Conservation (phyloP, 2,113 vertebrate genomes). For the Limnothrissa miodon region DNA sequence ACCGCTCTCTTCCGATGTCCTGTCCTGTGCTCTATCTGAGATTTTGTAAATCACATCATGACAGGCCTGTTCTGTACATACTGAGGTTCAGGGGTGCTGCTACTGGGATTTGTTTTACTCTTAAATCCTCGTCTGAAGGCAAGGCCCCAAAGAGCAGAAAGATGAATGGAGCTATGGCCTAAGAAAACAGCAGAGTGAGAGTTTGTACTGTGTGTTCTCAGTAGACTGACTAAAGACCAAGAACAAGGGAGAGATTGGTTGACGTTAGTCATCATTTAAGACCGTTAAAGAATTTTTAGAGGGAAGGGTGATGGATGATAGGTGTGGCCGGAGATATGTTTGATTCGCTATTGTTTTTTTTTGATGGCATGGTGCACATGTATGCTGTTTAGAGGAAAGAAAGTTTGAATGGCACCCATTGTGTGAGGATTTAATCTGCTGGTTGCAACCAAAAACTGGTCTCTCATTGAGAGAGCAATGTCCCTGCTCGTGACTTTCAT, state of each 20-base stretch:
- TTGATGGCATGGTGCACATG: background rate
- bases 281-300: background rate
- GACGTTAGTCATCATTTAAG: background rate
- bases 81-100: background rate
- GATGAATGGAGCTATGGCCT: background rate
- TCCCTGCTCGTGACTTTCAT: background rate
- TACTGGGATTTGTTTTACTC: background rate
- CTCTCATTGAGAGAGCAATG: background rate
- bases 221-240: background rate
- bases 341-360: background rate
- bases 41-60: background rate
- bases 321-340: background rate
- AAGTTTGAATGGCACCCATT: background rate
- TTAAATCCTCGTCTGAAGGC: background rate
- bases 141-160: background rate
- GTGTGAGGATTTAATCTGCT: constrained; percentile 4
- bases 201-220: background rate
- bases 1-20: background rate
- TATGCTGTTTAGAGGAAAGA: background rate
- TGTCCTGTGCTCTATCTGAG: background rate
- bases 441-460: background rate
- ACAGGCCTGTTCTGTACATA: background rate
- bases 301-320: background rate
- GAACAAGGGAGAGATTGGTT: background rate
- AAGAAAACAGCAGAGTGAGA: background rate